These are phyloP conservation scores for Selene dorsalis DNA, from an alignment of 2,797 vertebrate genomes.

Conservation along the genomic window DNA sequence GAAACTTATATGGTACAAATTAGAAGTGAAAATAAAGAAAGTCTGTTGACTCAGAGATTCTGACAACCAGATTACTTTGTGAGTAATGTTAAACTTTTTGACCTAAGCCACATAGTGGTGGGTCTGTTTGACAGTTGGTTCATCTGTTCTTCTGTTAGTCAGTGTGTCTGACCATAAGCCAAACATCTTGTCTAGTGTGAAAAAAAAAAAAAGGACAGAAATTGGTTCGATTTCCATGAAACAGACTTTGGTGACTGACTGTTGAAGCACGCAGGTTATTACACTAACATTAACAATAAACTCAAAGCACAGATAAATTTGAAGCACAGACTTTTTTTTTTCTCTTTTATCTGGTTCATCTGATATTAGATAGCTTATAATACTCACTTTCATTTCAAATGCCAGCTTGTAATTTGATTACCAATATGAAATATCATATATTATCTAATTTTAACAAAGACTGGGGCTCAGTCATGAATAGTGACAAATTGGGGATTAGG, in stretches of 20 bases:
- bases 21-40: neutral
- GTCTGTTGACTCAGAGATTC: neutral
- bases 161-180: neutral
- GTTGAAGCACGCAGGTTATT: neutral
- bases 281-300: neutral
- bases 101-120: neutral
- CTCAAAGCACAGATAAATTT: too few species aligned
- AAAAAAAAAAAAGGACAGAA: neutral
- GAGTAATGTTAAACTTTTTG: neutral
- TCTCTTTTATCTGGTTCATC: too few species aligned
- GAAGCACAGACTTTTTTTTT: too few species aligned
- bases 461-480: too few species aligned
- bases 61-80: neutral
- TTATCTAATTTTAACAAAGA: too few species aligned
- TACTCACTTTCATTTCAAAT: too few species aligned
- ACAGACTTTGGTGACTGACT: neutral
- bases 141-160: neutral
- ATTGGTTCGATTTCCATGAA: constrained; percentile 1
- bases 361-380: too few species aligned
- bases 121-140: neutral
- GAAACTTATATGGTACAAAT: neutral
- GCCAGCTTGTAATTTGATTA: too few species aligned
- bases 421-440: too few species aligned
- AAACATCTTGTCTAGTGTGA: neutral
- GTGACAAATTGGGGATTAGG: too few species aligned